phyloP scores from a whole-genome alignment of 2,113 vertebrate species.

The Mirza zaza region DNA sequence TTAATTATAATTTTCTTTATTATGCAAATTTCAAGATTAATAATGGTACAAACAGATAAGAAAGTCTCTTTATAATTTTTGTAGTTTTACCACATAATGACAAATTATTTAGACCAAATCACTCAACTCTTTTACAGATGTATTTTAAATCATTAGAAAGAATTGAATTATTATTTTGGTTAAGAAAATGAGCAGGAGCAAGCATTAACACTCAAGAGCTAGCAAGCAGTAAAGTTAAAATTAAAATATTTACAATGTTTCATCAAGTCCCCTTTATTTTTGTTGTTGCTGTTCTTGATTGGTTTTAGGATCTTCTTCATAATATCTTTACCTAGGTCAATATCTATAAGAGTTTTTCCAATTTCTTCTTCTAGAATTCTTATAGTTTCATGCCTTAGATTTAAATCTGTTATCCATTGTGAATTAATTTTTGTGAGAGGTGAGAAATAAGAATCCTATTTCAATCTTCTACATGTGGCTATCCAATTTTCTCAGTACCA shows the following conservation, averaged over 20 bases:
- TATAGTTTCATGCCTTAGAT: too few relatives aligned
- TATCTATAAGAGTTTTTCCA: too few relatives aligned
- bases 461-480: too few relatives aligned
- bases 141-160: slow-evolving; percentile 69
- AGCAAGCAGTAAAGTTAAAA: background rate
- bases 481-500: too few relatives aligned
- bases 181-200: slow-evolving; percentile 44
- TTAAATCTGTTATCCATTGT: too few relatives aligned
- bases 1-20: slow-evolving; percentile 80
- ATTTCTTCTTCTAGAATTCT: too few relatives aligned
- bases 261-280: background rate
- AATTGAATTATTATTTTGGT: slow-evolving; percentile 64
- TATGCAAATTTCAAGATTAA: slow-evolving; percentile 80
- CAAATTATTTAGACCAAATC: slow-evolving; percentile 74
- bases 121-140: slow-evolving; percentile 66
- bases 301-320: too few relatives aligned
- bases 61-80: slow-evolving; percentile 59
- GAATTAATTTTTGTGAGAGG: too few relatives aligned
- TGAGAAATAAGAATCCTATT: too few relatives aligned
- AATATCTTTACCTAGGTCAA: too few relatives aligned
- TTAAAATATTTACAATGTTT: slow-evolving; percentile 16
- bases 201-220: background rate
- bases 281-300: too few relatives aligned
- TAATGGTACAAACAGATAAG: slow-evolving; percentile 77
- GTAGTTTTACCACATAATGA: slow-evolving; percentile 72